Base-by-base conservation (phyloP, 2,888 invertebrate species). In the Mythimna albipuncta region DNA sequence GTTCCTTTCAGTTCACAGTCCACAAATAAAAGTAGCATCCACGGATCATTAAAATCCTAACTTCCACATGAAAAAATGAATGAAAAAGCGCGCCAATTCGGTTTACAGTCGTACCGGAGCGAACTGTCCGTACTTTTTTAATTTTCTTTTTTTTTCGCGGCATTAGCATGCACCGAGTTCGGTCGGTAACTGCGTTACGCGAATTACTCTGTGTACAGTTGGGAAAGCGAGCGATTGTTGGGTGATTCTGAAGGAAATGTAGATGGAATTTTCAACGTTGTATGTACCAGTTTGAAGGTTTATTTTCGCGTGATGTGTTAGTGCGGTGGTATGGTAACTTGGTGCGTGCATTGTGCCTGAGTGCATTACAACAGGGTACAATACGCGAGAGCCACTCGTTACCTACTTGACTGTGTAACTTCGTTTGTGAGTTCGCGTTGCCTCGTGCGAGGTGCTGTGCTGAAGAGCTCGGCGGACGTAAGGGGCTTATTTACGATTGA, bases 391-490 rank as follows among this genome's bases (percentile, higher is more conserved):
- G 93, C 93, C 94, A 94, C 95, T 95, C 95, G 95, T 95, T 95
- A 94, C 93, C 93, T 93, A 95, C 96, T 96, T 95, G 96, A 95
- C 96, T 95, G 94, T 94, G 93, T 95, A 96, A 96, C 95, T 95
- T 95, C 94, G 93, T 96, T 96, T 95, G 93, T 90, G 91, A 92
- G 91, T 91, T 90, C 88, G 90, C 88, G 88, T 86, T 85, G 86
- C 90, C 85, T 87, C 83, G 87, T 77, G 88, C 69, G 73, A 77
- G 62, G 26, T 65, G 73, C 65, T 81, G 71, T 83, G 80, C 91
- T 89, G 74, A 88, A 85, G 88, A 91, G 72, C 69, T 69, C 26
- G 2, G 11, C 62, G 84, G 87, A 85, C 86, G 21, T 78, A 6
- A 32, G 41, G 21, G 47, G 35, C 52, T 59, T 50, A 58, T 65